phyloP scores from a whole-genome alignment of 2,888 invertebrate species.

The Pterobdella sp. region DNA sequence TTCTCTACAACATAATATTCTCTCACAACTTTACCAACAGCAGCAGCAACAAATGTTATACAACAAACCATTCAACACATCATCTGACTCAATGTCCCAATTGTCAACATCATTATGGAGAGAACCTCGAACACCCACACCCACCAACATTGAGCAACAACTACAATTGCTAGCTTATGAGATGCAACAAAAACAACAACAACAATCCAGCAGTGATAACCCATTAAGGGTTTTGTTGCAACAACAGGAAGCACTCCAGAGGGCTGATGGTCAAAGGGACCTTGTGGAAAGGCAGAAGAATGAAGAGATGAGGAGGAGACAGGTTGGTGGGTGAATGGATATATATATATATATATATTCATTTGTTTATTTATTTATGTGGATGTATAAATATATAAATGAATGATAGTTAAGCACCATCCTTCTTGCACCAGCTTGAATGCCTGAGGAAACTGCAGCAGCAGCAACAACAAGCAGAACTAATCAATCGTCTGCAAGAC shows the following conservation, averaged over 20 bases:
- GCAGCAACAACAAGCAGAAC: background rate
- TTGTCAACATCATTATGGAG: background rate
- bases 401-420: background rate
- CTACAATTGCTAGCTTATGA: background rate
- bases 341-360: background rate
- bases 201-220: background rate
- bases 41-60: conserved; percentile 3
- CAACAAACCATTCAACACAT: background rate
- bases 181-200: conserved; percentile 6
- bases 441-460: background rate
- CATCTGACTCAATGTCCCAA: background rate
- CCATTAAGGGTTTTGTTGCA: background rate
- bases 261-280: background rate
- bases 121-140: background rate
- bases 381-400: background rate
- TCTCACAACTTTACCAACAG: conserved; percentile 4
- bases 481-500: background rate
- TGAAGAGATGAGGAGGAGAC: conserved; percentile 22
- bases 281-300: conserved; percentile 19
- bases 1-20: background rate
- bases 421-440: background rate
- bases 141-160: background rate
- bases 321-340: conserved; percentile 11
- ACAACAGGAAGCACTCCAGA: conserved; percentile 8
- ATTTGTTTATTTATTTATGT: background rate